Conservation (phyloP, 2,113 vertebrate species). For the Mirza zaza region DNA sequence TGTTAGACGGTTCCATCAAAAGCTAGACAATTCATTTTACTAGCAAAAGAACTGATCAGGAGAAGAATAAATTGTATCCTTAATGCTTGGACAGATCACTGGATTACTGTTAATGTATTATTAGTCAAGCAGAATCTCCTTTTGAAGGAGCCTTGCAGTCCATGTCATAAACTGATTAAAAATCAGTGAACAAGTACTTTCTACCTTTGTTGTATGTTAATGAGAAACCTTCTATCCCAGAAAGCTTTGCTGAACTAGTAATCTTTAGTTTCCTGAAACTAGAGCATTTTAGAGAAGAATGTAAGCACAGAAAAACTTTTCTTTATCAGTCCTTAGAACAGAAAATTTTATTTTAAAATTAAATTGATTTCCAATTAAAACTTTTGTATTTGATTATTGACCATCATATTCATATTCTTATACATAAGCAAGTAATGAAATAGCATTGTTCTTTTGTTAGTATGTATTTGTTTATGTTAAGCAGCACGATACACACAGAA, state of each 20-base stretch:
- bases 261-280: slow-evolving; percentile 48
- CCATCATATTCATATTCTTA: neutral
- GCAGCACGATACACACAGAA: neutral
- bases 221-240: slow-evolving; percentile 64
- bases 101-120: slow-evolving; percentile 71
- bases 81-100: slow-evolving; percentile 64
- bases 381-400: neutral
- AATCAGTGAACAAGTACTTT: slow-evolving; percentile 71
- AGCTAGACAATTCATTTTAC: slow-evolving; percentile 72
- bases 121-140: slow-evolving; percentile 70
- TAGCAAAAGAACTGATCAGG: slow-evolving; percentile 45
- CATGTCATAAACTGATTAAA: slow-evolving; percentile 77
- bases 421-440: neutral
- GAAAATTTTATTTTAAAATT: neutral
- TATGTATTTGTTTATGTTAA: neutral
- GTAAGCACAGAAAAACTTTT: neutral
- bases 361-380: neutral
- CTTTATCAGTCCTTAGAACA: neutral
- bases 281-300: neutral
- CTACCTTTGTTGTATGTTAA: slow-evolving; percentile 69
- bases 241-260: slow-evolving; percentile 63
- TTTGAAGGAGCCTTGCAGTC: slow-evolving; percentile 66
- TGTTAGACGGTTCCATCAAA: slow-evolving; percentile 71
- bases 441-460: neutral
- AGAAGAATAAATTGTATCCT: slow-evolving; percentile 73